A percentile compares a stretch with the other conserved stretches of the same genome.
Evolutionary conservation across 2,888 invertebrate genomes (phyloP).

Genomic region (Nemapogon koenigi): DNA sequence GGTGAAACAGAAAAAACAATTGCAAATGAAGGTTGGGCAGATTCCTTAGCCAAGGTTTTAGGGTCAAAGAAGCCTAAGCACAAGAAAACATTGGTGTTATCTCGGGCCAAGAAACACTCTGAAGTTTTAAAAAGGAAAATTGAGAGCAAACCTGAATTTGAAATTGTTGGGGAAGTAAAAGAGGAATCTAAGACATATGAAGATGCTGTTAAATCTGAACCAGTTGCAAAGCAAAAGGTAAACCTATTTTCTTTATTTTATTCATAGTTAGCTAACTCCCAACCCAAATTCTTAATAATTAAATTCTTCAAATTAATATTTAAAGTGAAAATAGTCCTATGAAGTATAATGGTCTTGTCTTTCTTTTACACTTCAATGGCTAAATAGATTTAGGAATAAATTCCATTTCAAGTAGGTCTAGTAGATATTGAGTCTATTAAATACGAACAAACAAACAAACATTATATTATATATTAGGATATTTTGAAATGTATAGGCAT

Average conservation of each 20-base stretch:
- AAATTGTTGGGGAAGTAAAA: conserved; percentile 67
- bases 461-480: neutral
- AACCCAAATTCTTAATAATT: too few relatives aligned
- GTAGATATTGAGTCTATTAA: neutral
- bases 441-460: too few relatives aligned
- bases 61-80: conserved; percentile 76
- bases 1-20: conserved; percentile 17
- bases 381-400: too few relatives aligned
- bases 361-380: too few relatives aligned
- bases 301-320: too few relatives aligned
- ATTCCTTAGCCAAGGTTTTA: conserved; percentile 81
- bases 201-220: conserved; percentile 28
- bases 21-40: conserved; percentile 79
- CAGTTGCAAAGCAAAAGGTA: conserved; percentile 43
- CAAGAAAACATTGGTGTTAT: conserved; percentile 77
- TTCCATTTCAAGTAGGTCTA: neutral
- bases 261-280: too few relatives aligned
- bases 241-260: conserved; percentile 13
- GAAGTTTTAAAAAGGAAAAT: conserved; percentile 54
- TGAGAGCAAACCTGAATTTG: conserved; percentile 64
- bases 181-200: conserved; percentile 47
- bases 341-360: too few relatives aligned
- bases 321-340: too few relatives aligned
- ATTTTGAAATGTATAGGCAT: too few relatives aligned
- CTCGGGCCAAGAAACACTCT: conserved; percentile 78